phyloP scores from a whole-genome alignment of 2,113 vertebrate genomes.

The Dicentrarchus labrax region DNA sequence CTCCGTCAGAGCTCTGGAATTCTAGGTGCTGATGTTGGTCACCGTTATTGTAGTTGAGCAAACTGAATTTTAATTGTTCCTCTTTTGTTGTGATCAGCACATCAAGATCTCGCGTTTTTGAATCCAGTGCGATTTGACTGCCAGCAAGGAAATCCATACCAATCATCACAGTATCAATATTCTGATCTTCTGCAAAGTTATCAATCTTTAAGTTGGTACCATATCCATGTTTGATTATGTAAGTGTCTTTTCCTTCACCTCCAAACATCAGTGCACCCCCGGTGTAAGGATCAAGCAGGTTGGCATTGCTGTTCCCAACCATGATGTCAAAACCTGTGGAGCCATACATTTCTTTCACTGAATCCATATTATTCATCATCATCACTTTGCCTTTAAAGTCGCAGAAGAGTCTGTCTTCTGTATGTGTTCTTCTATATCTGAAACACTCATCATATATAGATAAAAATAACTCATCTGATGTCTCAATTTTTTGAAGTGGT shows the following conservation, averaged over 20 bases:
- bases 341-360: slow-evolving; percentile 64
- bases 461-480: background rate
- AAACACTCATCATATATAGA: background rate
- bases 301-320: slow-evolving; percentile 57
- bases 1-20: slow-evolving; percentile 67
- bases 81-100: slow-evolving; percentile 22
- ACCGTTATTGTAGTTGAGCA: slow-evolving; percentile 30
- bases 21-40: slow-evolving; percentile 53
- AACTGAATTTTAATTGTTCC: background rate
- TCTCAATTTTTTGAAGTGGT: background rate
- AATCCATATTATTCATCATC: background rate
- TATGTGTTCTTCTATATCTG: background rate
- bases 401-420: background rate
- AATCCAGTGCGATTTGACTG: background rate
- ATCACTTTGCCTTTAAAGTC: slow-evolving; percentile 29
- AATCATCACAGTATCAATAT: slow-evolving; percentile 60
- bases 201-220: slow-evolving; percentile 32
- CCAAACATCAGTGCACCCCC: slow-evolving; percentile 63
- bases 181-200: slow-evolving; percentile 64
- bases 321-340: slow-evolving; percentile 64
- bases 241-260: slow-evolving; percentile 62
- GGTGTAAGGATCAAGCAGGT: slow-evolving; percentile 60
- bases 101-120: background rate
- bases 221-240: slow-evolving; percentile 59
- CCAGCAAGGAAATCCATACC: slow-evolving; percentile 61